These are phyloP conservation scores for Etheostoma cragini DNA, from an alignment of 2,113 vertebrate species.

Conservation along the genomic window DNA sequence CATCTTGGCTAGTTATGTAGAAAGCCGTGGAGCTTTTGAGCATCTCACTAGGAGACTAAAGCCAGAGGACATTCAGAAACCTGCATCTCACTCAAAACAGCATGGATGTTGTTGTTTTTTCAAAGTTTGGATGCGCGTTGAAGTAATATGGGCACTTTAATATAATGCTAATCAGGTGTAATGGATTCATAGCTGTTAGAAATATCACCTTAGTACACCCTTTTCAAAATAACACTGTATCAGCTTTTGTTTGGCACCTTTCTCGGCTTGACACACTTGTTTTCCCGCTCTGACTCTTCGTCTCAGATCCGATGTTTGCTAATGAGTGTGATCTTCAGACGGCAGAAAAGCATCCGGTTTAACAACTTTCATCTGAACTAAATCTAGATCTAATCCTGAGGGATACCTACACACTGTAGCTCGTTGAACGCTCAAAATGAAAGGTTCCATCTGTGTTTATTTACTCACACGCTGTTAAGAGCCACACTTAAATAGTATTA, in stretches of 20 bases:
- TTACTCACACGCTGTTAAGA: neutral
- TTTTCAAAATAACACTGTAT: neutral
- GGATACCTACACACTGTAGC: neutral
- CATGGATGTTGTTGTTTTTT: no score
- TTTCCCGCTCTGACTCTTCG: neutral
- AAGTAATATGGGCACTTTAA: neutral
- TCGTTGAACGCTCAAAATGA: neutral
- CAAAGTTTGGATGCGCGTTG: no score
- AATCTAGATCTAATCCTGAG: neutral
- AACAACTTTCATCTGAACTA: neutral
- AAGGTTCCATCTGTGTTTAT: neutral
- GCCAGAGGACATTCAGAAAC: no score
- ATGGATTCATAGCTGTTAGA: neutral
- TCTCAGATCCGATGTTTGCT: neutral
- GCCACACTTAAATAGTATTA: no score
- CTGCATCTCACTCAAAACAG: no score
- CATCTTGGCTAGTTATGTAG: no score
- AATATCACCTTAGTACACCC: neutral
- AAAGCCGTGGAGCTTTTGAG: no score
- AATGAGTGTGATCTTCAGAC: slow-evolving; percentile 19
- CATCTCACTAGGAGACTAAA: no score
- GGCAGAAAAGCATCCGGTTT: slow-evolving; percentile 7
- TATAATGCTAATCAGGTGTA: slow-evolving; percentile 42
- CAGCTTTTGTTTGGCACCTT: slow-evolving; percentile 8
- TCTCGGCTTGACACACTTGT: neutral